Evolutionary conservation across 2,888 invertebrate genomes (phyloP).

Genomic region (Chrysodeixis includens): DNA sequence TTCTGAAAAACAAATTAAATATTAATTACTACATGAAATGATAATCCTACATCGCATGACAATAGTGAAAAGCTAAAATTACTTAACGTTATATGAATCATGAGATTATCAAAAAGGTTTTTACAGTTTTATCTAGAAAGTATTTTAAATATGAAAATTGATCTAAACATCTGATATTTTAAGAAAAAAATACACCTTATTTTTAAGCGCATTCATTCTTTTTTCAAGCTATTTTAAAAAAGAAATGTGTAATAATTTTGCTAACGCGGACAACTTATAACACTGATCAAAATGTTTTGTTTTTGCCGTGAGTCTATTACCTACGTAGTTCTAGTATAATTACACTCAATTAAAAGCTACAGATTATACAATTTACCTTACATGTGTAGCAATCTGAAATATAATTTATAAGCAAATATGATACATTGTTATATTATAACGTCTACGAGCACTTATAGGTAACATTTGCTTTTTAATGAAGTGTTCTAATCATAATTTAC

Average conservation of each 20-base stretch:
- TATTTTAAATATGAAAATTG: too few relatives aligned
- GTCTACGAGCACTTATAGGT: background rate
- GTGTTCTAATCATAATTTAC: background rate
- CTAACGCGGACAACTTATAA: background rate
- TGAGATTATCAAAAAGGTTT: too few relatives aligned
- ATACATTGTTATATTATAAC: background rate
- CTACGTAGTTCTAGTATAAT: background rate
- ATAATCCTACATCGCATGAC: too few relatives aligned
- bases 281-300: slow-evolving; percentile 32
- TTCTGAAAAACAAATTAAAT: too few relatives aligned
- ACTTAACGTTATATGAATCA: too few relatives aligned
- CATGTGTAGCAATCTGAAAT: background rate
- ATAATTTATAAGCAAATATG: background rate
- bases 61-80: too few relatives aligned
- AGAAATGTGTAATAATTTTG: slow-evolving; percentile 3
- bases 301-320: slow-evolving; percentile 40
- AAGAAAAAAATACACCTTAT: too few relatives aligned
- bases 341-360: background rate
- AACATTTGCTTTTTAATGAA: background rate
- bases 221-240: slow-evolving; percentile 47
- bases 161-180: too few relatives aligned
- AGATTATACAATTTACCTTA: background rate
- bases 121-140: too few relatives aligned
- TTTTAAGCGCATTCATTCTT: background rate
- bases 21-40: too few relatives aligned